Conservation (phyloP, 2,888 invertebrate genomes). For the Selenia dentaria region DNA sequence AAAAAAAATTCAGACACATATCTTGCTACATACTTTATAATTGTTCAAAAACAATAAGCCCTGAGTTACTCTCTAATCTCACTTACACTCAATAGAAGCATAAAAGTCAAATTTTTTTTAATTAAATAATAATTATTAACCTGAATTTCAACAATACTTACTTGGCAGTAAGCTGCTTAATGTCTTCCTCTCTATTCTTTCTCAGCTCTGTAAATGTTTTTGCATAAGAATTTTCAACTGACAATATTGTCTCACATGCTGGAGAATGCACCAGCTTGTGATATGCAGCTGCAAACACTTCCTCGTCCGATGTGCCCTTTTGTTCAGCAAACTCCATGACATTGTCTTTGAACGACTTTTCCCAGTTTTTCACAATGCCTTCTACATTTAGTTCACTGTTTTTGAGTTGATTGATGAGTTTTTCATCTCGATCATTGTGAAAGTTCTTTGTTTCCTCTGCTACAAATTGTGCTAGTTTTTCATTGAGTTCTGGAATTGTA, state of each 20-base stretch:
- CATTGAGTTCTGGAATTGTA: conserved; percentile 83
- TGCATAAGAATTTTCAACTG: conserved; percentile 94
- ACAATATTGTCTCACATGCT: conserved; percentile 93
- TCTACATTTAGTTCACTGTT: conserved; percentile 88
- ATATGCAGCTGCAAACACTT: conserved; percentile 92
- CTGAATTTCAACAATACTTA: too few species aligned
- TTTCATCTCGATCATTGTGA: conserved; percentile 87
- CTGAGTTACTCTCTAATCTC: too few species aligned
- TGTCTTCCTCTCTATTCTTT: conserved; percentile 89
- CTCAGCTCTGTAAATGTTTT: conserved; percentile 90
- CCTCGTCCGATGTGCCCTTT: conserved; percentile 78
- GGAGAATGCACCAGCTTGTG: conserved; percentile 93
- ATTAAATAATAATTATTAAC: too few species aligned
- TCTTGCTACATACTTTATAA: too few species aligned
- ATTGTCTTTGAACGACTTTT: conserved; percentile 92
- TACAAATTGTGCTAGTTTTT: conserved; percentile 86
- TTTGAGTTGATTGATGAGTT: conserved; percentile 85
- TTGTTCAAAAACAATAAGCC: too few species aligned
- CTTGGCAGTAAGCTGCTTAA: conserved; percentile 88
- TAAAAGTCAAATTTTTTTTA: too few species aligned
- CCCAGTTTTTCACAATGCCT: conserved; percentile 91
- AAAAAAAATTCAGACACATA: too few species aligned
- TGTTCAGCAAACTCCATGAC: conserved; percentile 93
- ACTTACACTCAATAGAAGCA: too few species aligned
- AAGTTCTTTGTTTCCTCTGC: conserved; percentile 87